These are phyloP conservation scores for Sylvia borin DNA, from an alignment of 2,797 vertebrate genomes.

Conservation along the genomic window DNA sequence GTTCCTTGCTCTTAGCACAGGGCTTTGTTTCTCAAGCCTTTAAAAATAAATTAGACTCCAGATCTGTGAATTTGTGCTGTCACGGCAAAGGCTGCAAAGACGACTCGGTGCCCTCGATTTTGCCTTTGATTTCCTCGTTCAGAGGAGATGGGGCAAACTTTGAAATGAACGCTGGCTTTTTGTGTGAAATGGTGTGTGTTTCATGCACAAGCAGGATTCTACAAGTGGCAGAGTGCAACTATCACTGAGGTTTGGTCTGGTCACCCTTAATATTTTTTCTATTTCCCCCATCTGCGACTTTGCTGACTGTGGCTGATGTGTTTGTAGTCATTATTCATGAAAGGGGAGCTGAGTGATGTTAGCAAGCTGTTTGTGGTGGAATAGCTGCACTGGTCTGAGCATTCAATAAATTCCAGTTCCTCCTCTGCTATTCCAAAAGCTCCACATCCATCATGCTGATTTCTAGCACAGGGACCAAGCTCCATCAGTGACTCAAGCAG, in stretches of 20 bases:
- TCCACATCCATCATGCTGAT: background rate
- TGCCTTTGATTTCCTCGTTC: conserved; percentile 48
- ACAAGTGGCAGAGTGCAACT: background rate
- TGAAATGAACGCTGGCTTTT: conserved; percentile 25
- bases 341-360: conserved; percentile 11
- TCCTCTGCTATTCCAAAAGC: conserved; percentile 25
- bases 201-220: background rate
- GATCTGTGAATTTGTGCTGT: conserved; percentile 50
- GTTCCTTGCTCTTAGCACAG: conserved; percentile 50
- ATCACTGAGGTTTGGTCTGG: background rate
- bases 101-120: conserved; percentile 39
- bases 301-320: background rate
- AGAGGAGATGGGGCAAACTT: conserved; percentile 48
- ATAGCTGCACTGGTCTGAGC: background rate
- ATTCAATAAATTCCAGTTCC: background rate
- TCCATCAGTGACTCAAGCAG: conserved; percentile 14
- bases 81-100: conserved; percentile 30
- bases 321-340: background rate
- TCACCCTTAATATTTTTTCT: background rate
- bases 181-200: background rate
- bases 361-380: background rate
- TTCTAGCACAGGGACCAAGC: background rate
- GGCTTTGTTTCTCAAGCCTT: conserved; percentile 65
- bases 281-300: background rate
- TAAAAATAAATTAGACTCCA: conserved; percentile 66